These are phyloP conservation scores for Lanius ludovicianus DNA, from an alignment of 2,113 vertebrate genomes.

Conservation along the genomic window DNA sequence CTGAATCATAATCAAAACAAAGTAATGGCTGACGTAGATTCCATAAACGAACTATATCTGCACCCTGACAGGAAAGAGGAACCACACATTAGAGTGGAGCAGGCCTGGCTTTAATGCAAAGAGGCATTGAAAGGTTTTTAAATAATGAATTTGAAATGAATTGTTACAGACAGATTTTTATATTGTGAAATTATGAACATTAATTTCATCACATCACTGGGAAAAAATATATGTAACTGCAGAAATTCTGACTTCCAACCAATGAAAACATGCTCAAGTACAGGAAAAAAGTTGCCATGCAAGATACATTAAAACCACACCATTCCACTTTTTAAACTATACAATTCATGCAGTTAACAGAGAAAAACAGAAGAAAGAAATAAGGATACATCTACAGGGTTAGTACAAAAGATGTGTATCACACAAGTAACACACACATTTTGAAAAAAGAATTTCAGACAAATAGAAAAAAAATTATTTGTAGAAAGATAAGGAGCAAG, in stretches of 20 bases:
- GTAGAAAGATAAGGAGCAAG: not conserved
- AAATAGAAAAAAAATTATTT: not conserved
- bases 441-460: not conserved
- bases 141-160: not conserved
- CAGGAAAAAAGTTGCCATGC: not conserved
- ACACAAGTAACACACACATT: not conserved
- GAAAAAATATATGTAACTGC: not conserved
- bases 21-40: slow-evolving; percentile 79
- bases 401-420: not conserved
- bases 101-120: not conserved
- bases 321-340: not conserved
- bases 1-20: slow-evolving; percentile 82
- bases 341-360: not conserved
- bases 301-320: not conserved
- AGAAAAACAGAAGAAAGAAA: not conserved
- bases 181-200: not conserved
- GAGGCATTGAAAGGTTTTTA: not conserved
- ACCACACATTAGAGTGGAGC: not conserved
- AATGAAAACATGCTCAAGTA: not conserved
- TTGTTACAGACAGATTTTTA: not conserved
- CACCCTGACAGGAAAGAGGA: slow-evolving; percentile 67
- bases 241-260: not conserved
- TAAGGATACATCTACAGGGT: not conserved
- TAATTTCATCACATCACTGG: not conserved
- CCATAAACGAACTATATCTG: slow-evolving; percentile 83